Conservation (phyloP, 2,113 vertebrate species). For the Sardina pilchardus region DNA sequence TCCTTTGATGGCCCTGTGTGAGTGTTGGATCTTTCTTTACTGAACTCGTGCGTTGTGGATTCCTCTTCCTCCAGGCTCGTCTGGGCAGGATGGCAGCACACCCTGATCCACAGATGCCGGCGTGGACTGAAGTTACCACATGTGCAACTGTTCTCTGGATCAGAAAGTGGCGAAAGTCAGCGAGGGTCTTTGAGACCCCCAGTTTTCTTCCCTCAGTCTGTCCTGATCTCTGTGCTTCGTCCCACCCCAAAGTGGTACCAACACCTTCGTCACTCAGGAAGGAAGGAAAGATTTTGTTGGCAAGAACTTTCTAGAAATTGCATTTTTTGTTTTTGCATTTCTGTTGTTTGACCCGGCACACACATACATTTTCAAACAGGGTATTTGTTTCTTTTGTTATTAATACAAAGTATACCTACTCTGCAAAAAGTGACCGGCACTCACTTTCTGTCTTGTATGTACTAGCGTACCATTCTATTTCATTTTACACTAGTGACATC, state of each 20-base stretch:
- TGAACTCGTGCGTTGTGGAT: not conserved
- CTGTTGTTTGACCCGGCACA: not conserved
- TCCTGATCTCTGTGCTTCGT: not conserved
- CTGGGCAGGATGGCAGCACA: constrained; percentile 36
- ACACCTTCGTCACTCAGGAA: not conserved
- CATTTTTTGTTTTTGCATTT: not conserved
- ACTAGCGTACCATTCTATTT: not conserved
- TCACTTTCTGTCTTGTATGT: not conserved
- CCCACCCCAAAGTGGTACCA: not conserved
- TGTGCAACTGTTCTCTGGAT: not conserved
- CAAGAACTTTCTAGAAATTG: not conserved
- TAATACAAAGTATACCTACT: not conserved
- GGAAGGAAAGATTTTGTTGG: not conserved
- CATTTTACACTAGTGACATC: not conserved
- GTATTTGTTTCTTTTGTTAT: not conserved
- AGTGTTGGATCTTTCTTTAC: not conserved
- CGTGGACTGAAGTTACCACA: not conserved
- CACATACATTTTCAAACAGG: not conserved
- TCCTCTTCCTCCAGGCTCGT: constrained; percentile 47
- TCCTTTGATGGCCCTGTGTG: not conserved
- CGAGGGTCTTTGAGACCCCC: not conserved
- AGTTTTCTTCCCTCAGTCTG: not conserved
- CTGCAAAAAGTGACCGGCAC: not conserved
- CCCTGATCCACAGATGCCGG: constrained; percentile 20
- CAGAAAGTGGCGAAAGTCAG: not conserved